These are phyloP conservation scores for Machimus atricapillus DNA, from an alignment of 2,888 invertebrate species.

Conservation along the genomic window DNA sequence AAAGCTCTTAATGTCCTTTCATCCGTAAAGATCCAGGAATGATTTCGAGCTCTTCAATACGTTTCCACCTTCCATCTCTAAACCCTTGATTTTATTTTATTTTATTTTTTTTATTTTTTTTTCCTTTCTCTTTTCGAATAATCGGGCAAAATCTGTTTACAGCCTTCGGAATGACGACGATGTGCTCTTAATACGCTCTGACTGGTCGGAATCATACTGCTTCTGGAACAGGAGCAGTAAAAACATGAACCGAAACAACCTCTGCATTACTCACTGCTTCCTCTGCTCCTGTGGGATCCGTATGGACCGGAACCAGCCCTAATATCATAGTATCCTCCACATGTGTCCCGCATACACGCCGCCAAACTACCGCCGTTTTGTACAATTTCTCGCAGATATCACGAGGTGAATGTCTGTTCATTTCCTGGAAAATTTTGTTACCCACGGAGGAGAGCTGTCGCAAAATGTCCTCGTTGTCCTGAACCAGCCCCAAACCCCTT, in stretches of 20 bases:
- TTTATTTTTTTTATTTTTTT: not conserved
- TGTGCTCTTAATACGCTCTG: not conserved
- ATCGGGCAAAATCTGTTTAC: not conserved
- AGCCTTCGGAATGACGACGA: not conserved
- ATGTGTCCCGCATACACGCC: not conserved
- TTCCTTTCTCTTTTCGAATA: not conserved
- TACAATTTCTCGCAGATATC: not conserved
- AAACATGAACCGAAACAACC: constrained; percentile 1
- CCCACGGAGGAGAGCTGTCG: not conserved
- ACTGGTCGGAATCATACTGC: not conserved
- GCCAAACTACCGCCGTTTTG: not conserved
- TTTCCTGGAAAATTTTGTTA: constrained; percentile 28
- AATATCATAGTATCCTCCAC: not conserved
- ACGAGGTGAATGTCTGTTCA: constrained; percentile 21
- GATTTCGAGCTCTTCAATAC: not conserved
- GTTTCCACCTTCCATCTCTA: not conserved
- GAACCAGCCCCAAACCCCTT: not conserved
- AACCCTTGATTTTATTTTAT: not conserved
- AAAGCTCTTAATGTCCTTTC: not conserved
- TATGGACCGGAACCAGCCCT: constrained; percentile 1
- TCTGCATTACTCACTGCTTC: not conserved
- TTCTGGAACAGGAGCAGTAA: not conserved
- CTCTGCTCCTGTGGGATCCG: not conserved
- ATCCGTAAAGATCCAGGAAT: not conserved
- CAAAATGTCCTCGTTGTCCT: not conserved